Evolutionary conservation across 2,888 invertebrate species (phyloP), one percentile per base, ranked within the genome.

Genomic region (Aethes cnicana): DNA sequence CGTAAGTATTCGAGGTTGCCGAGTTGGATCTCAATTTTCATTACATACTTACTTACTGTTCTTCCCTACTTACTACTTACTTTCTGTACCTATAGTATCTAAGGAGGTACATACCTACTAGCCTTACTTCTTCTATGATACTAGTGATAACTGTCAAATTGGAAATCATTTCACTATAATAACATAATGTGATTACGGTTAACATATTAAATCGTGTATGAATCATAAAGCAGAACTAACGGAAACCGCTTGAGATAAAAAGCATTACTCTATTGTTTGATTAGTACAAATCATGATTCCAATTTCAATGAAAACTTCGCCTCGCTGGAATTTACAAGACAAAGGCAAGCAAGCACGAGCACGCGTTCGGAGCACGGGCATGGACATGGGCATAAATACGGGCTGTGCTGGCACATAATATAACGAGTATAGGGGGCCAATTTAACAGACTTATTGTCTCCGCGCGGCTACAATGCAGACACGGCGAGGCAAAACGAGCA

Each of bases 401-500:
- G 69, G 73, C 68, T 72, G 65, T 58, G 66, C 68, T 64, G 66
- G 68, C 76, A 74, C 68, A 78, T 76, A 75, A 80, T 81, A 81
- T 79, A 80, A 77, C 72, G 73, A 78, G 78, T 77, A 82, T 80
- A 78, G 76, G 71, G 71, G 81, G 77, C 84, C 88, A 89, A 89
- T 89, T 88, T 88, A 86, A 89, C 88, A 89, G 88, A 88, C 88
- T 86, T 88, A 88, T 88, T 87, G 88, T 87, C 88, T 88, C 88
- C 86, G 77, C 65, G 72, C 62, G 70, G 72, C 73, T 83, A 87
- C 83, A 87, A 86, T 84, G 82, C 86, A 84, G 81, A 80, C 68
- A 76, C 64, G 62, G 72, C 72, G 76, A 76, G 69, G 77, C 79
- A 88, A 88, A 87, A 87, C 72, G 77, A 86, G 66, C 74, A 83